Base-by-base conservation (phyloP, 2,113 vertebrate species). In the Gracilinanus agilis region DNA sequence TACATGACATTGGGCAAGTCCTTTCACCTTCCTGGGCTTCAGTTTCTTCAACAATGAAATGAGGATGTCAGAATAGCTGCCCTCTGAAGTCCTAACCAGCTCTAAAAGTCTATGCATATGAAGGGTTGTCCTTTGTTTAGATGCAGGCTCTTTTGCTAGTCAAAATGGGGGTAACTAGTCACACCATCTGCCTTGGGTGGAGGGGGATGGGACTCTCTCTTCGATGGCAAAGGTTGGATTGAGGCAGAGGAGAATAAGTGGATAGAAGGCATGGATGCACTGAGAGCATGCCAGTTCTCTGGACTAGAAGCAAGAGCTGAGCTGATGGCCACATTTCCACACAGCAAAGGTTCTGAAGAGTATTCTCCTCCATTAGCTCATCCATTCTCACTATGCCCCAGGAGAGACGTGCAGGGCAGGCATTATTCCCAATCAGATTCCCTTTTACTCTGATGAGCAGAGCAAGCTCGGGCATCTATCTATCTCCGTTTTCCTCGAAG, bases 271-370 rank as follows among this genome's bases (percentile, higher is more conserved):
- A 0, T 27, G 5, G 89, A 27, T 3, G 25, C 24, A 10, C 0
- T 0, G 54, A 88, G 23, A 83, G 24, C 0, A 0, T 29, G 2
- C n/a, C 54, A 2, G 5, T 55, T 44, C 1, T 25, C 10, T 3
- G 44, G 53, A 34, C 29, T 10, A 21, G 34, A n/a, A 53, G 0
- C 44, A 1, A 44, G 29, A 27, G 40, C 24, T 11, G n/a, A 55
- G 83, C 5, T 88, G 49, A 13, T n/a, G 40, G 25, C 54, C 40
- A 1, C 0, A 0, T 8, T 34, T 91, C 12, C 44, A 3, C 1
- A 0, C 58, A 34, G 58, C 61, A 13, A 67, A 24, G 3, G 34
- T 55, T 29, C 0, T 0, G 21, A 25, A 2, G 34, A 75, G 12
- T 11, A 23, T 3, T 9, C 56, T 24, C 56, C 40, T 90, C 27